phyloP scores from a whole-genome alignment of 1,140 invertebrate species.

The Apis florea region DNA sequence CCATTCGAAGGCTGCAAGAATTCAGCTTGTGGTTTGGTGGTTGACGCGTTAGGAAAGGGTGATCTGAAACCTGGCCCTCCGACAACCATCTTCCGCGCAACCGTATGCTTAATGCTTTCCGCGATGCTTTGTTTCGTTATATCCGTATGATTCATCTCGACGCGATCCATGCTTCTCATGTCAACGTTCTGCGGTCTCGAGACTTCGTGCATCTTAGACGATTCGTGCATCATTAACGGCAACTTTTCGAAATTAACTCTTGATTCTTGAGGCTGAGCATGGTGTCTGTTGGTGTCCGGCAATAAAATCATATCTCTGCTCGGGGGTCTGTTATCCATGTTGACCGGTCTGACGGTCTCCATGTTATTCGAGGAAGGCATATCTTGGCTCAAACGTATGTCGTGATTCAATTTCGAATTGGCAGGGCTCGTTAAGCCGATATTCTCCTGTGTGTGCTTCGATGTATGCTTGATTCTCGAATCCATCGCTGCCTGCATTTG shows the following conservation, averaged over 20 bases:
- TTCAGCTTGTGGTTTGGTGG: slow-evolving; percentile 77
- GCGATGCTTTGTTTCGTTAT: slow-evolving; percentile 60
- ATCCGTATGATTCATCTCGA: slow-evolving; percentile 55
- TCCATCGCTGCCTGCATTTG: slow-evolving; percentile 58
- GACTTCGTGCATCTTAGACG: slow-evolving; percentile 51
- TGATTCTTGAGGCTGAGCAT: slow-evolving; percentile 56
- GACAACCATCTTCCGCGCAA: slow-evolving; percentile 75
- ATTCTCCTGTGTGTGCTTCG: slow-evolving; percentile 59
- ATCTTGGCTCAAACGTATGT: slow-evolving; percentile 53
- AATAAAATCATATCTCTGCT: slow-evolving; percentile 61
- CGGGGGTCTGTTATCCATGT: slow-evolving; percentile 57
- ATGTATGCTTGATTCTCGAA: slow-evolving; percentile 54
- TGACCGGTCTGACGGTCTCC: slow-evolving; percentile 45
- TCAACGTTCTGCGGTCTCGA: slow-evolving; percentile 50
- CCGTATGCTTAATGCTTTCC: slow-evolving; percentile 69
- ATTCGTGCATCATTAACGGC: slow-evolving; percentile 53
- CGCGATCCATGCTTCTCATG: slow-evolving; percentile 53
- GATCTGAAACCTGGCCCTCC: slow-evolving; percentile 72
- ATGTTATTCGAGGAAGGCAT: slow-evolving; percentile 35
- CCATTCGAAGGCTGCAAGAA: slow-evolving; percentile 78
- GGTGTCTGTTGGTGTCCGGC: slow-evolving; percentile 53
- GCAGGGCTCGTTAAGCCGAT: slow-evolving; percentile 51
- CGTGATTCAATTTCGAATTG: slow-evolving; percentile 41
- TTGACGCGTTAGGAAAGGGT: slow-evolving; percentile 63
- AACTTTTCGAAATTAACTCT: slow-evolving; percentile 55